Conservation (phyloP, 2,888 invertebrate genomes). For the Tinea semifulvella region DNA sequence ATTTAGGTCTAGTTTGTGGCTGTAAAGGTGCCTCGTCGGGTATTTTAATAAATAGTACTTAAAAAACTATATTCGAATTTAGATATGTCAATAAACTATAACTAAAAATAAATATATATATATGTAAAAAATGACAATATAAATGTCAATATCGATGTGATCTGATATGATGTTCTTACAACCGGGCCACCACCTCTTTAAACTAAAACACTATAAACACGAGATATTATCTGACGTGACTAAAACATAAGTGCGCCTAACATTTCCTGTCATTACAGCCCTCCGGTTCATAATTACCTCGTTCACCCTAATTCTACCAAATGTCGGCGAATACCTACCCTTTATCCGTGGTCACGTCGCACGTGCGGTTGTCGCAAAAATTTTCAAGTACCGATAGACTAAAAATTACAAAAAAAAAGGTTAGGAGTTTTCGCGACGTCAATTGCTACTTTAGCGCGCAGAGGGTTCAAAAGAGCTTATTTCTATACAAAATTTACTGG, state of each 20-base stretch:
- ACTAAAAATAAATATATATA: too few relatives aligned
- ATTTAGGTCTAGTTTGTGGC: too few relatives aligned
- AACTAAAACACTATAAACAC: not conserved
- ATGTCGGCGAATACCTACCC: not conserved
- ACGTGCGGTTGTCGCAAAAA: not conserved
- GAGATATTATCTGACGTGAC: constrained; percentile 2
- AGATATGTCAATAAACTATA: too few relatives aligned
- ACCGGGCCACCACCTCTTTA: too few relatives aligned
- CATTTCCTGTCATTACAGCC: constrained; percentile 8
- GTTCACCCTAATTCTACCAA: not conserved
- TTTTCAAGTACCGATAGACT: not conserved
- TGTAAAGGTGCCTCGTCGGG: too few relatives aligned
- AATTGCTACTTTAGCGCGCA: not conserved
- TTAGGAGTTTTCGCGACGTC: not conserved
- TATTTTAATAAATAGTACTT: too few relatives aligned
- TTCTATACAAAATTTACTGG: too few relatives aligned
- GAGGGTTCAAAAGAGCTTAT: too few relatives aligned
- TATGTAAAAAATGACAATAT: too few relatives aligned
- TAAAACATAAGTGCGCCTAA: not conserved
- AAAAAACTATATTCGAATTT: too few relatives aligned
- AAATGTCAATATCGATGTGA: too few relatives aligned
- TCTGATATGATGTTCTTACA: too few relatives aligned
- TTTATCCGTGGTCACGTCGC: not conserved
- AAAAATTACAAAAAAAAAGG: not conserved
- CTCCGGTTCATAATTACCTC: not conserved